These are phyloP conservation scores for Calonectris borealis DNA, from an alignment of 2,113 vertebrate genomes.

Conservation along the genomic window DNA sequence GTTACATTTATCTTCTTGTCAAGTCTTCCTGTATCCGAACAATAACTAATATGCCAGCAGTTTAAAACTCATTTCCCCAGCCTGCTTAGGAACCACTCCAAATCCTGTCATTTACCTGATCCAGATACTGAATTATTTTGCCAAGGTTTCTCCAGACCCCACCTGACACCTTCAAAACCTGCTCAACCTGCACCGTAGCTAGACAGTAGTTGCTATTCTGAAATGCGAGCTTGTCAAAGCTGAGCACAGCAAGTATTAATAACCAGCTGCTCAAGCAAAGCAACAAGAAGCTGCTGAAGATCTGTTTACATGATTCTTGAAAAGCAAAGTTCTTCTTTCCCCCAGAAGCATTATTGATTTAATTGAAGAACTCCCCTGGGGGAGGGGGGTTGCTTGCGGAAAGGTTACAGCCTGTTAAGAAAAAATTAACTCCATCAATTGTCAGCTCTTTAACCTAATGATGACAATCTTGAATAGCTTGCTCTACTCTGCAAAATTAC, in stretches of 20 bases:
- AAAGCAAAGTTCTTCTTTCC: conserved; percentile 28
- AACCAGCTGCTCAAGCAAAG: conserved; percentile 16
- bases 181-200: not conserved
- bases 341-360: conserved; percentile 48
- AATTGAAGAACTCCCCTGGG: conserved; percentile 37
- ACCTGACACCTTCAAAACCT: not conserved
- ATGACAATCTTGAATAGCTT: conserved; percentile 56
- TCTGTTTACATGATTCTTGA: conserved; percentile 26
- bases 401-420: conserved; percentile 55
- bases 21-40: not conserved
- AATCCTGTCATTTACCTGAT: not conserved
- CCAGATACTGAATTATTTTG: not conserved
- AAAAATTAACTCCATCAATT: conserved; percentile 60
- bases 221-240: not conserved
- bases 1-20: conserved; percentile 3
- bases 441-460: conserved; percentile 68
- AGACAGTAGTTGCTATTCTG: not conserved
- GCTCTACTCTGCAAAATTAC: conserved; percentile 53
- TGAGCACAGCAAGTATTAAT: conserved; percentile 51
- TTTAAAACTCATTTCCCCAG: not conserved
- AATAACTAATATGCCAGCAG: not conserved
- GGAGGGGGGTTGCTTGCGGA: not conserved
- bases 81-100: not conserved
- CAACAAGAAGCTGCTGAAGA: not conserved
- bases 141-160: not conserved